Percentiles rank a stretch among this genome's conserved stretches.
phyloP scores from a whole-genome alignment of 92 coral and sea anemone species.

The Parazoanthus atlanticus region DNA sequence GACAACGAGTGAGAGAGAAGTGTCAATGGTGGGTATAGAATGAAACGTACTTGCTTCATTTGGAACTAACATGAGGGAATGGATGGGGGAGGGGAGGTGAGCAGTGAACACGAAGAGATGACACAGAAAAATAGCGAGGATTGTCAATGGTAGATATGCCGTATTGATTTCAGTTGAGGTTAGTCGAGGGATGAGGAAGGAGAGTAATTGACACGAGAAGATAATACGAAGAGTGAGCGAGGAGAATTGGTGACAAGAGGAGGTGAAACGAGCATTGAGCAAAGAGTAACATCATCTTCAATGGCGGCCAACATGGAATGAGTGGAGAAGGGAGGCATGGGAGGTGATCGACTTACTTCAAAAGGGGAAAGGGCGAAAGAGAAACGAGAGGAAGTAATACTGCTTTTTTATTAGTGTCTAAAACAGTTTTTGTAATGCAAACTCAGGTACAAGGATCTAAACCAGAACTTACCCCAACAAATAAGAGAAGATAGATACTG shows the following conservation, averaged over 20 bases:
- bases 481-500: conserved; percentile 85
- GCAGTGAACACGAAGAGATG: neutral
- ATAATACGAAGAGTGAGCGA: neutral
- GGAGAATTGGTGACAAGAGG: too few species aligned
- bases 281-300: too few species aligned
- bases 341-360: neutral
- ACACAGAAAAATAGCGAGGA: neutral
- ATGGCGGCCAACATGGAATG: too few species aligned
- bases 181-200: neutral
- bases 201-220: neutral
- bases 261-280: too few species aligned
- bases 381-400: neutral
- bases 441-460: conserved; percentile 91
- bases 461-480: conserved; percentile 79
- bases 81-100: neutral
- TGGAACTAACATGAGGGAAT: neutral
- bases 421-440: neutral
- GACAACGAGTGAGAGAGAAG: neutral
- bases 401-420: neutral
- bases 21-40: neutral
- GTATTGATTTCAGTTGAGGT: too few species aligned
- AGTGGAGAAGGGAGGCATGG: too few species aligned
- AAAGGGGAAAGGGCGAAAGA: too few species aligned
- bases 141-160: too few species aligned
- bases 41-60: neutral